Conservation (phyloP, 2,888 invertebrate species). For the Tenthredo notha region DNA sequence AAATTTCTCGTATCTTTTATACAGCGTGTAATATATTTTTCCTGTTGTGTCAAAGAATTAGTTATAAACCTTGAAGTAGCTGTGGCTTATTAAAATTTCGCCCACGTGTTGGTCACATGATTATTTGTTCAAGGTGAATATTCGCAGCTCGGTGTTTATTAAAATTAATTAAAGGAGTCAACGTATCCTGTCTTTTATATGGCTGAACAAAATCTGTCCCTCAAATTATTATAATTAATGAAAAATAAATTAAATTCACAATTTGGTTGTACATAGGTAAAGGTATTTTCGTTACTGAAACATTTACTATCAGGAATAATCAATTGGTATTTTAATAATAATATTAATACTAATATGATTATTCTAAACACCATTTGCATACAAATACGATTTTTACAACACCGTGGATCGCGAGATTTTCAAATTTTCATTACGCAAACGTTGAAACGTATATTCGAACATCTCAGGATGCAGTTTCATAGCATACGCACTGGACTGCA, state of each 20-base stretch:
- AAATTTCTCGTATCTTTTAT: too few relatives aligned
- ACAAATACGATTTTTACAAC: not conserved
- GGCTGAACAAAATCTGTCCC: not conserved
- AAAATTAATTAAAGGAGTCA: constrained; percentile 41
- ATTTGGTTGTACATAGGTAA: not conserved
- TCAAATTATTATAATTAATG: constrained; percentile 19
- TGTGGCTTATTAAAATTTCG: constrained; percentile 27
- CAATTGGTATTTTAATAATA: not conserved
- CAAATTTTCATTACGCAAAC: not conserved
- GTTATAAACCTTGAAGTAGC: not conserved
- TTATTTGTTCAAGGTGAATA: constrained; percentile 20
- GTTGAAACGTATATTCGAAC: not conserved
- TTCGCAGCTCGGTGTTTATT: constrained; percentile 25
- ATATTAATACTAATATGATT: not conserved
- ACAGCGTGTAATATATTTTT: too few relatives aligned
- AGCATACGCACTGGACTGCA: not conserved
- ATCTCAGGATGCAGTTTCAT: not conserved
- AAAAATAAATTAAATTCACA: not conserved
- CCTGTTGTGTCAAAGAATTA: not conserved
- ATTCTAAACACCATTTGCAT: not conserved
- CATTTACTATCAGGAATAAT: not conserved
- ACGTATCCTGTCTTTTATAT: not conserved
- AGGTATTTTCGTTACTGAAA: not conserved
- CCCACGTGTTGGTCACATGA: constrained; percentile 11
- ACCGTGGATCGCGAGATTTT: not conserved